These are phyloP conservation scores for Phengaris arion DNA, from an alignment of 2,888 invertebrate species.

Conservation along the genomic window DNA sequence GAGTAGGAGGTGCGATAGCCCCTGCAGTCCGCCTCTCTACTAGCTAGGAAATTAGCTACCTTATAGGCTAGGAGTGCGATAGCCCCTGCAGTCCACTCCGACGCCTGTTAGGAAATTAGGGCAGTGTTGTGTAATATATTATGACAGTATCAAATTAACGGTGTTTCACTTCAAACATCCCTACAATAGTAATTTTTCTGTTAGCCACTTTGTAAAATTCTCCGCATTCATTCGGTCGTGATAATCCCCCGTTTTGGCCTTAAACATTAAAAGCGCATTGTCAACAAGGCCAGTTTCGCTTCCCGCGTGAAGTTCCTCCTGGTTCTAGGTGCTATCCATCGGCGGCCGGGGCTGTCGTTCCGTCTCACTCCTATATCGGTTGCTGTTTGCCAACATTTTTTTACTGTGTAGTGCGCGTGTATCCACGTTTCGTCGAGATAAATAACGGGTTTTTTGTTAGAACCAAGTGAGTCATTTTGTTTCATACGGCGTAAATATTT, in stretches of 20 bases:
- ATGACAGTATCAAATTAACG: too few species aligned
- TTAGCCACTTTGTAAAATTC: constrained; percentile 37
- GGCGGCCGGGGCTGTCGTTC: too few species aligned
- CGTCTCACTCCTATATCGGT: constrained; percentile 34
- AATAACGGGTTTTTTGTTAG: constrained; percentile 31
- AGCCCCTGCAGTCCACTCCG: too few species aligned
- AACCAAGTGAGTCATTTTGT: constrained; percentile 35
- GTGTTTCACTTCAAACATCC: too few species aligned
- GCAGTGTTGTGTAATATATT: too few species aligned
- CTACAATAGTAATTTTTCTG: constrained; percentile 35
- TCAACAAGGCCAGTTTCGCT: constrained; percentile 37
- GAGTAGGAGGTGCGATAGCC: too few species aligned
- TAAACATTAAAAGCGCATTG: constrained; percentile 32
- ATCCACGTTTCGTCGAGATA: constrained; percentile 27
- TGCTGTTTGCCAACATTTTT: constrained; percentile 35
- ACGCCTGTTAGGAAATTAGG: too few species aligned
- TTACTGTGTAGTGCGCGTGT: constrained; percentile 33
- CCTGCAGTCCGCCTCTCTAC: too few species aligned
- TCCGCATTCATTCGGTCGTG: constrained; percentile 34
- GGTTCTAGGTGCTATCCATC: too few species aligned
- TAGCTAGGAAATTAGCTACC: too few species aligned
- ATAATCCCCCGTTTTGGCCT: constrained; percentile 34
- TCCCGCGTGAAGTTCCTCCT: too few species aligned
- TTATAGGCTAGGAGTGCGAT: too few species aligned
- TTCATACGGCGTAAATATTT: constrained; percentile 37